Conservation (phyloP, 2,113 vertebrate species). For the Elephantulus edwardii region DNA sequence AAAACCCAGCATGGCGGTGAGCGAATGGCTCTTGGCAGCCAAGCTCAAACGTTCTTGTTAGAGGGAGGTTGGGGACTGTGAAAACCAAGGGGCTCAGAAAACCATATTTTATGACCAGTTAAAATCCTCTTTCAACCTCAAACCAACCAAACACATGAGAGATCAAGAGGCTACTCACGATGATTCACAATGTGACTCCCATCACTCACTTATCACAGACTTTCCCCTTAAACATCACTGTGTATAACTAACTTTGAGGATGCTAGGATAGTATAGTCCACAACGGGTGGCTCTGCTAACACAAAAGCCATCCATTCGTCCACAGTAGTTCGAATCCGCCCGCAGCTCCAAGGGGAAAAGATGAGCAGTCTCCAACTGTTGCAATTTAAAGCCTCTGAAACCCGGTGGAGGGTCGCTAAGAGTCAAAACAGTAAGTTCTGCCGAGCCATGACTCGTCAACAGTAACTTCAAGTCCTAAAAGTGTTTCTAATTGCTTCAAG, state of each 20-base stretch:
- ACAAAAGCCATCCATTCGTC: no score
- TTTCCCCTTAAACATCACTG: neutral
- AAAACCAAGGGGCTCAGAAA: neutral
- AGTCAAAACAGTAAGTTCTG: no score
- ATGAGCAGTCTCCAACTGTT: no score
- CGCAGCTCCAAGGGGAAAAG: neutral
- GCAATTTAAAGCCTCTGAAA: no score
- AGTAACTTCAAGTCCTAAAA: no score
- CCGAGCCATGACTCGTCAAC: no score
- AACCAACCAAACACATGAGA: neutral
- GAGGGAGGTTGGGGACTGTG: neutral
- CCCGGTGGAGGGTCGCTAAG: no score
- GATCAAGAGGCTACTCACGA: neutral
- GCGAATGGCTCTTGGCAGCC: neutral
- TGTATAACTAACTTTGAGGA: neutral
- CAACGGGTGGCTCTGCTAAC: neutral
- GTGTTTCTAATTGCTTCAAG: no score
- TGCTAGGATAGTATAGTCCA: neutral
- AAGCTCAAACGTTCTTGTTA: conserved; percentile 19
- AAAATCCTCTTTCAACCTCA: neutral
- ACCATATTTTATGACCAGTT: neutral
- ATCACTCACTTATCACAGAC: neutral
- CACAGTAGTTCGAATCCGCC: neutral
- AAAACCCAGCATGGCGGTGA: neutral
- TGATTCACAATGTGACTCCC: neutral